Evolutionary conservation across 2,888 invertebrate genomes (phyloP).

Genomic region (Trachelus troglodyta): DNA sequence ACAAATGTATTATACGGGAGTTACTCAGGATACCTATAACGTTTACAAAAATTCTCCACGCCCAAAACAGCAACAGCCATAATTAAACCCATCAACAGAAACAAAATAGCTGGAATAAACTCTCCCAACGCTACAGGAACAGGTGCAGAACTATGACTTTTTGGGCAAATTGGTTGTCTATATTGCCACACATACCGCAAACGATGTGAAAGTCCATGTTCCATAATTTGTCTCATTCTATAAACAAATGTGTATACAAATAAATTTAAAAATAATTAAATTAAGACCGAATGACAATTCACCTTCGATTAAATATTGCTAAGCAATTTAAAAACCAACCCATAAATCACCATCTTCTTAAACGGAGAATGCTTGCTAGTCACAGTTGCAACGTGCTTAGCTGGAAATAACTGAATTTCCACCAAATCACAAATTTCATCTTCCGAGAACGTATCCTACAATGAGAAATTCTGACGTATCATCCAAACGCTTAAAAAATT

Average conservation of each 20-base stretch:
- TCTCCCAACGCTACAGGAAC: conserved; percentile 47
- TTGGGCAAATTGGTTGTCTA: conserved; percentile 46
- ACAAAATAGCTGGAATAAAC: conserved; percentile 47
- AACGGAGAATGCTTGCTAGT: conserved; percentile 52
- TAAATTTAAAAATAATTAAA: not conserved
- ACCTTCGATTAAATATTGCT: not conserved
- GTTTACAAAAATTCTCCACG: conserved; percentile 27
- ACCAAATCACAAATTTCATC: conserved; percentile 76
- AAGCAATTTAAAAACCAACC: conserved; percentile 32
- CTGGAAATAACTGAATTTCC: conserved; percentile 61
- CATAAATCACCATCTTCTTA: conserved; percentile 55
- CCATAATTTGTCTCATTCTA: conserved; percentile 45
- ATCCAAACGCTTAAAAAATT: not conserved
- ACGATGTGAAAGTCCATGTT: conserved; percentile 41
- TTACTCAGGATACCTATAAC: not conserved
- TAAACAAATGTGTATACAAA: not conserved
- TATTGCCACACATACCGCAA: conserved; percentile 43
- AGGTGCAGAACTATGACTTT: conserved; percentile 46
- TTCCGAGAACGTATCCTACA: conserved; percentile 71
- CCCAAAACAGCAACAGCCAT: conserved; percentile 37
- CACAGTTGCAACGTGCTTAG: conserved; percentile 41
- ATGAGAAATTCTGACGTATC: not conserved
- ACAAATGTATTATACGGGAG: not conserved
- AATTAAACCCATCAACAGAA: conserved; percentile 37
- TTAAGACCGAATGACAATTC: not conserved